phyloP scores from a whole-genome alignment of 2,888 invertebrate genomes.

The Phengaris alcon region DNA sequence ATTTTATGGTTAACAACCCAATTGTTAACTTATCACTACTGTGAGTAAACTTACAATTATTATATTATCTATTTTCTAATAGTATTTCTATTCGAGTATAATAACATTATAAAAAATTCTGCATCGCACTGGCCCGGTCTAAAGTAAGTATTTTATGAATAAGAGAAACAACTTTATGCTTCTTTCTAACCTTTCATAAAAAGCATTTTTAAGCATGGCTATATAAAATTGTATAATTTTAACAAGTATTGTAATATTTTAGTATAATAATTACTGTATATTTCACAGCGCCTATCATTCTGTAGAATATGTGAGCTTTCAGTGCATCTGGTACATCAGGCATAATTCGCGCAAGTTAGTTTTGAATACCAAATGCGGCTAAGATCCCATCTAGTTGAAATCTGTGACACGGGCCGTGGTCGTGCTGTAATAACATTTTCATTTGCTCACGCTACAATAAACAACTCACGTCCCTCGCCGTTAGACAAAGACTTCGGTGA shows the following conservation, averaged over 20 bases:
- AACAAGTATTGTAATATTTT: background rate
- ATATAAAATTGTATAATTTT: background rate
- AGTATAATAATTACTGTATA: background rate
- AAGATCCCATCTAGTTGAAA: slow-evolving; percentile 34
- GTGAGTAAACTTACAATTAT: no score
- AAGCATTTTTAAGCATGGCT: no score
- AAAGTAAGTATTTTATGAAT: no score
- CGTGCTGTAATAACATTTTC: slow-evolving; percentile 77
- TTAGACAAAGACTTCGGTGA: slow-evolving; percentile 78
- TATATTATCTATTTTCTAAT: no score
- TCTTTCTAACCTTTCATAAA: no score
- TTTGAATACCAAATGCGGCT: slow-evolving; percentile 23
- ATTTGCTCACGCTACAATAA: slow-evolving; percentile 77
- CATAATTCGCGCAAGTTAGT: background rate
- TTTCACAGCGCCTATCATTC: background rate
- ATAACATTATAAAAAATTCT: no score
- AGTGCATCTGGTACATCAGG: background rate
- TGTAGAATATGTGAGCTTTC: background rate
- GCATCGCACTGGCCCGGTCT: no score
- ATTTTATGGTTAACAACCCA: no score
- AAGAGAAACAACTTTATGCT: no score
- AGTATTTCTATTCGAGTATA: no score
- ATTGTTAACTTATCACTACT: no score
- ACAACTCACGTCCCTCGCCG: slow-evolving; percentile 78
- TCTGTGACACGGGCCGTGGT: slow-evolving; percentile 43